Evolutionary conservation across 2,797 vertebrate species (phyloP).

Genomic region (Oreonectes daqikongensis): DNA sequence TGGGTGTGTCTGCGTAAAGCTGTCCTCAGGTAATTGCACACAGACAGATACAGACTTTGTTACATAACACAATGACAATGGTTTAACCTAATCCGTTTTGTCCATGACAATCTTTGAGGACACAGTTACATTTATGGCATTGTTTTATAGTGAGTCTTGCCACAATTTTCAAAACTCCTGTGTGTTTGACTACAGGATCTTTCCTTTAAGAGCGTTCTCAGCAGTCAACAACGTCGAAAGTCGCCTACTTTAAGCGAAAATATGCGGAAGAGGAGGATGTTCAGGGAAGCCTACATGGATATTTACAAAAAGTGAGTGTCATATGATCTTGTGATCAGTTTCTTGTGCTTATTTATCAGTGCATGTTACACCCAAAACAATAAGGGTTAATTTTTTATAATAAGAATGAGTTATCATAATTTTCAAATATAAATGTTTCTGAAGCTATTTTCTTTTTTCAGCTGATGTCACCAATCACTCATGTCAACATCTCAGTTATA

Average conservation of each 20-base stretch:
- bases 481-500: neutral
- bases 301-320: slow-evolving; percentile 92
- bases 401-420: no score
- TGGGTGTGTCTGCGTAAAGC: slow-evolving; percentile 53
- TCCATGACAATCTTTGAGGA: neutral
- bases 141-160: neutral
- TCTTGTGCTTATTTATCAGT: neutral
- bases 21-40: slow-evolving; percentile 64
- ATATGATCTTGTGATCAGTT: no score
- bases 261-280: slow-evolving; percentile 99
- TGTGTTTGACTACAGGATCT: slow-evolving; percentile 50
- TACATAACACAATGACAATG: slow-evolving; percentile 7
- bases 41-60: slow-evolving; percentile 27
- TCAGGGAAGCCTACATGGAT: slow-evolving; percentile 90
- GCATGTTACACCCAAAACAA: no score
- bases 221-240: slow-evolving; percentile 97
- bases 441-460: no score
- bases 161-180: neutral
- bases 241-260: slow-evolving; percentile 99
- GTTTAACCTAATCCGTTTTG: slow-evolving; percentile 15
- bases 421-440: no score
- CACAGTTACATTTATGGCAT: neutral
- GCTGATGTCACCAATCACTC: no score
- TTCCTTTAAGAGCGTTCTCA: slow-evolving; percentile 67
- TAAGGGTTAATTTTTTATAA: no score